Conservation (phyloP, 2,797 vertebrate species). For the Brachymystax lenok region DNA sequence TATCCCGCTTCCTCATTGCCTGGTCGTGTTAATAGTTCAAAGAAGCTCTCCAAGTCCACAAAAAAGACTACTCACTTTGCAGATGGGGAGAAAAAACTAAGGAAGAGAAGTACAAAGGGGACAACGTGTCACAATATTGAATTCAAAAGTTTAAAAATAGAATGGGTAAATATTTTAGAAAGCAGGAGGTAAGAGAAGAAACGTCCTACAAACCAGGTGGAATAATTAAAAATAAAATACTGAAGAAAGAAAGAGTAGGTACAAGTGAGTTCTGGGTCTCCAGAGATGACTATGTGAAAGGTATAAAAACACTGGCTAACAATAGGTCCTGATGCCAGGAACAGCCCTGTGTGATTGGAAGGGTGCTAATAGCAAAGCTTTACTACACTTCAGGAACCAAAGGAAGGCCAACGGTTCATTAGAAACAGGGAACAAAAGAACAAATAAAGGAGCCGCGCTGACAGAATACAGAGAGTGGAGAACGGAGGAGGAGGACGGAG, state of each 20-base stretch:
- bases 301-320: conserved; percentile 32
- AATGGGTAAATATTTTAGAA: conserved; percentile 26
- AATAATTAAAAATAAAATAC: too few species aligned
- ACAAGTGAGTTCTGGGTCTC: conserved; percentile 57
- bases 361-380: conserved; percentile 40
- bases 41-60: too few species aligned
- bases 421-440: not conserved
- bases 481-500: not conserved
- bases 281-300: conserved; percentile 56
- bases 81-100: not conserved
- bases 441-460: not conserved
- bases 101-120: not conserved
- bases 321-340: conserved; percentile 47
- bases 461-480: not conserved
- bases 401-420: not conserved
- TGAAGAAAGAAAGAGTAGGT: conserved; percentile 40
- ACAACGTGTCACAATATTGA: conserved; percentile 26
- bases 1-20: conserved; percentile 17
- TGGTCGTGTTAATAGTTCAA: conserved; percentile 18
- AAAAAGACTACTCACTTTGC: not conserved
- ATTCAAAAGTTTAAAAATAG: conserved; percentile 14
- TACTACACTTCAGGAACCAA: conserved; percentile 30
- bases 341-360: conserved; percentile 51
- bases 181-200: conserved; percentile 39
- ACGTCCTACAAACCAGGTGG: not conserved